Conservation (phyloP, 2,113 vertebrate genomes). For the Casuarius casuarius region DNA sequence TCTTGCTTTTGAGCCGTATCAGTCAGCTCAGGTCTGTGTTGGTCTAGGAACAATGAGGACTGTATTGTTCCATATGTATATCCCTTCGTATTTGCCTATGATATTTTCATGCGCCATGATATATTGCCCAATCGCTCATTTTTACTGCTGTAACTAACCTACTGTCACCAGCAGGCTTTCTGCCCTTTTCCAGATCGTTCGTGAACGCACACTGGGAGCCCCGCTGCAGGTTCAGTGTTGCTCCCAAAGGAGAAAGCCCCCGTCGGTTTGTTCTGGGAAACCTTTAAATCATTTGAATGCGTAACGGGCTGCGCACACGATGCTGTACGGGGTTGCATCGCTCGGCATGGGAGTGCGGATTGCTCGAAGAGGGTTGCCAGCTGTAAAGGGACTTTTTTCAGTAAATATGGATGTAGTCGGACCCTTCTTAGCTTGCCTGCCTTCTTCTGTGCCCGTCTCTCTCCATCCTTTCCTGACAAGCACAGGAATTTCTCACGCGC, state of each 20-base stretch:
- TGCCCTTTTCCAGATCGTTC: rapidly evolving
- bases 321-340: rapidly evolving
- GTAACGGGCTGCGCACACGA: rapidly evolving
- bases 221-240: rapidly evolving
- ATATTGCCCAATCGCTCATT: background rate
- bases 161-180: background rate
- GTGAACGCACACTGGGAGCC: rapidly evolving
- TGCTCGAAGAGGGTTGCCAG: rapidly evolving
- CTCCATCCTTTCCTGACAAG: no score
- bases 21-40: rapidly evolving
- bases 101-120: rapidly evolving
- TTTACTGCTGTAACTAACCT: rapidly evolving
- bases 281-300: rapidly evolving
- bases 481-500: no score
- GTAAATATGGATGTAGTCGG: rapidly evolving
- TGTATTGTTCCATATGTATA: rapidly evolving
- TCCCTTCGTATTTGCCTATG: rapidly evolving
- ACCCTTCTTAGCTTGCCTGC: background rate
- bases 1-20: rapidly evolving
- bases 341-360: rapidly evolving
- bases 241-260: background rate
- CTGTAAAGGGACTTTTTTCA: background rate
- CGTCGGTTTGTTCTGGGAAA: rapidly evolving
- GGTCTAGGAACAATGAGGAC: no score
- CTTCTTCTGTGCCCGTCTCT: no score